Percentiles rank a stretch among this genome's conserved stretches.
phyloP scores from a whole-genome alignment of 2,113 vertebrate genomes.

The Bubalus kerabau region DNA sequence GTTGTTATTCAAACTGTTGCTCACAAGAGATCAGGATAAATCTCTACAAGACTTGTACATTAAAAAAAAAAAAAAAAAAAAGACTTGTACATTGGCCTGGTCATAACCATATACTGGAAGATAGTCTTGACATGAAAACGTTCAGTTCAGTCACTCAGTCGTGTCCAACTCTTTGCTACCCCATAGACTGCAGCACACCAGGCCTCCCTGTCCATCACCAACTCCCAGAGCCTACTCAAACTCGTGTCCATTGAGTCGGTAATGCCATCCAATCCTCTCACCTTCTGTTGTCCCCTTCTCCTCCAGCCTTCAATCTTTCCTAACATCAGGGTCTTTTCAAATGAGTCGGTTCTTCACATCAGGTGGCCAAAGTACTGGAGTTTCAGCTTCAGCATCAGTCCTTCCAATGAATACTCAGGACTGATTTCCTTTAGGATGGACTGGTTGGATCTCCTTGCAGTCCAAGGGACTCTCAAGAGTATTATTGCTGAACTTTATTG shows the following conservation, averaged over 20 bases:
- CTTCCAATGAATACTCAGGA: neutral
- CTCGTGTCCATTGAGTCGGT: neutral
- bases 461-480: neutral
- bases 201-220: neutral
- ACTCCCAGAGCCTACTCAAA: neutral
- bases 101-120: neutral
- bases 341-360: neutral
- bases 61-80: too few species aligned
- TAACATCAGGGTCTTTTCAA: neutral
- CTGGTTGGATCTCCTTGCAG: neutral
- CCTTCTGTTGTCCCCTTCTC: neutral
- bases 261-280: neutral
- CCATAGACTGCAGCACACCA: neutral
- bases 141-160: neutral
- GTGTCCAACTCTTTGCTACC: fast-evolving
- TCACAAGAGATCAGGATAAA: neutral
- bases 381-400: neutral
- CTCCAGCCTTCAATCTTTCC: neutral
- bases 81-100: neutral
- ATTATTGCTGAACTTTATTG: neutral
- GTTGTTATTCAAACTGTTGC: neutral
- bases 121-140: neutral
- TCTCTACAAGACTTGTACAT: neutral
- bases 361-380: neutral
- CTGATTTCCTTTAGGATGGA: neutral